Conservation (phyloP, 2,888 invertebrate genomes). For the Notocelia uddmanniana region DNA sequence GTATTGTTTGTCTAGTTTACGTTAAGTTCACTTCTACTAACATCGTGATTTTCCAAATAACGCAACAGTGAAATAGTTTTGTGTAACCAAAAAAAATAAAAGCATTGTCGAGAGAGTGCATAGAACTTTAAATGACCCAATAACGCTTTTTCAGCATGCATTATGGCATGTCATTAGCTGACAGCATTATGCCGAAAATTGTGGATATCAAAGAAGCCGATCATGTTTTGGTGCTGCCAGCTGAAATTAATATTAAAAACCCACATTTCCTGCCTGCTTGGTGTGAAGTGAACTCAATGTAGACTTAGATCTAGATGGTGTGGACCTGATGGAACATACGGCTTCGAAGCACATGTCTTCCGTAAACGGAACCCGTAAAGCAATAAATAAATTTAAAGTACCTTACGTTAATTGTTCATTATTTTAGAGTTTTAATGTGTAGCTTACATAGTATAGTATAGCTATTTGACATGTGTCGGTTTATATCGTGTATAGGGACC, state of each 20-base stretch:
- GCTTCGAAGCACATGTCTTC: slow-evolving; percentile 69
- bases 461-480: slow-evolving; percentile 47
- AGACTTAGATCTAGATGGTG: slow-evolving; percentile 21
- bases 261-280: neutral
- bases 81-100: neutral
- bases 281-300: slow-evolving; percentile 21
- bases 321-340: slow-evolving; percentile 35
- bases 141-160: neutral
- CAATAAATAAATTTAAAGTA: slow-evolving; percentile 66
- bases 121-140: neutral
- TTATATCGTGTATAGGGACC: slow-evolving; percentile 60
- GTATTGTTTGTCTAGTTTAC: slow-evolving; percentile 18
- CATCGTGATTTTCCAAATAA: neutral
- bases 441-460: slow-evolving; percentile 56
- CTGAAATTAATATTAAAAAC: neutral
- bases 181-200: too few relatives aligned
- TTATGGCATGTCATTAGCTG: neutral
- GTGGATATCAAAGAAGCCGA: neutral
- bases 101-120: neutral
- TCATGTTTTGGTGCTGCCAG: neutral
- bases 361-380: slow-evolving; percentile 70
- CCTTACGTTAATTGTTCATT: slow-evolving; percentile 55
- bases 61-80: neutral
- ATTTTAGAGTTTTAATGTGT: slow-evolving; percentile 63
- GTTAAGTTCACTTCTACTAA: slow-evolving; percentile 13